Evolutionary conservation across 2,888 invertebrate species (phyloP), one percentile per base, ranked within the genome.

Genomic region (Eristalis intricaria): DNA sequence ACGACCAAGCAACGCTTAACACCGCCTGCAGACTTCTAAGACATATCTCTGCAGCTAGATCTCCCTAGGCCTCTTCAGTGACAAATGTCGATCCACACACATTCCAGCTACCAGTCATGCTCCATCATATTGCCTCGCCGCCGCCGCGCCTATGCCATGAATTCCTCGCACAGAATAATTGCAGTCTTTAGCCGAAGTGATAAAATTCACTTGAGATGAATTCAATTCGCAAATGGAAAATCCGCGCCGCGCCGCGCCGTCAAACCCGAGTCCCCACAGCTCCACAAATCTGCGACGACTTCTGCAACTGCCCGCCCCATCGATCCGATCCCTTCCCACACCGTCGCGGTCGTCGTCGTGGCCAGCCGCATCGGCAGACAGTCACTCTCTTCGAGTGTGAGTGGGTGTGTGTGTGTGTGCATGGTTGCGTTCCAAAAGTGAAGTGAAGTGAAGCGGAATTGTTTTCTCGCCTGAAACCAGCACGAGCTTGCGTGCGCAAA

Each of bases 401-500:
- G 13, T 38, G 8, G 4, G 32, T 4, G 11, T 38, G 26, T 5
- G 60, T 13, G 23, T 26, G n/a, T 50, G 43, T 23, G 23, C 26
- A 26, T 29, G 15, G 32, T 32, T 32, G 32, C 32, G 32, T 32
- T 32, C 32, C 32, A 32, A 32, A 32, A 32, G 23, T 75, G 83
- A 78, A 78, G 58, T 74, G 74, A 69, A 83, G 73, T 78, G 78
- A 80, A 83, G 78, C 81, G 85, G 78, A 89, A 89, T 89, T 89
- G 77, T 89, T 89, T 89, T 84, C 84, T 89, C 85, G 90, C 90
- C 90, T 88, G 84, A 88, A 90, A 89, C 89, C 89, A 90, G 89
- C 89, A 90, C 89, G 90, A 90, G 89, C 88, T 90, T 89, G 90
- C 90, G 89, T 90, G 90, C 87, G 84, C 83, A 84, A 84, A 87